Conservation (phyloP, 2,888 invertebrate genomes). For the Panorpa germanica region DNA sequence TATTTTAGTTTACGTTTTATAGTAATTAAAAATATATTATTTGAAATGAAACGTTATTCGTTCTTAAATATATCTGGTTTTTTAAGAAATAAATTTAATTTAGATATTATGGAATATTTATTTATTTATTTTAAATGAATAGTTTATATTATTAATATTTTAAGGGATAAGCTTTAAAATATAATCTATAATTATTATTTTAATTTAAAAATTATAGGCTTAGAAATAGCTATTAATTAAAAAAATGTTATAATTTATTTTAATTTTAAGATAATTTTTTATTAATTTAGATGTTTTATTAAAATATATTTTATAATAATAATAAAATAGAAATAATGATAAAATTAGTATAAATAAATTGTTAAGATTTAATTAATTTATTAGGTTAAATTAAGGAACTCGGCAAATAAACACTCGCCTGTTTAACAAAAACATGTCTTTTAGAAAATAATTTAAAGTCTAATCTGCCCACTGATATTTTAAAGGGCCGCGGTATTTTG, state of each 20-base stretch:
- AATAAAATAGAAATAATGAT: slow-evolving; percentile 31
- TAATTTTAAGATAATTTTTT: slow-evolving; percentile 26
- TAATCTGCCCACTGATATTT: slow-evolving; percentile 52
- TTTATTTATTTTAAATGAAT: slow-evolving; percentile 17
- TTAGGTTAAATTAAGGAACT: slow-evolving; percentile 35
- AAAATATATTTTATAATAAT: slow-evolving; percentile 23
- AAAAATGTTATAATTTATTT: slow-evolving; percentile 28
- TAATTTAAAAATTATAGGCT: slow-evolving; percentile 29
- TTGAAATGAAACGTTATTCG: slow-evolving; percentile 45
- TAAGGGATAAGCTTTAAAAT: slow-evolving; percentile 39
- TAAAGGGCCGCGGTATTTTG: slow-evolving; percentile 63
- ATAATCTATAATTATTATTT: slow-evolving; percentile 28
- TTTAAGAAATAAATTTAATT: slow-evolving; percentile 40
- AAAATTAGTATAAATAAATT: slow-evolving; percentile 33
- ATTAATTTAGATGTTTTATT: slow-evolving; percentile 23
- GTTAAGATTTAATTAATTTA: slow-evolving; percentile 17
- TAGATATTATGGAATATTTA: slow-evolving; percentile 20
- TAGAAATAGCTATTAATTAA: slow-evolving; percentile 34
- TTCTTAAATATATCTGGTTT: slow-evolving; percentile 48
- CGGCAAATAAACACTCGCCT: slow-evolving; percentile 45
- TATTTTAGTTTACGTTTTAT: slow-evolving; percentile 35
- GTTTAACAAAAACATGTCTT: slow-evolving; percentile 66
- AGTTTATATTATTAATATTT: slow-evolving; percentile 26
- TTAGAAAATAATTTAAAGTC: slow-evolving; percentile 40
- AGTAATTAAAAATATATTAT: slow-evolving; percentile 39